Evolutionary conservation across 2,113 vertebrate genomes (phyloP), one percentile per base, ranked within the genome.

Genomic region (Piaya cayana): DNA sequence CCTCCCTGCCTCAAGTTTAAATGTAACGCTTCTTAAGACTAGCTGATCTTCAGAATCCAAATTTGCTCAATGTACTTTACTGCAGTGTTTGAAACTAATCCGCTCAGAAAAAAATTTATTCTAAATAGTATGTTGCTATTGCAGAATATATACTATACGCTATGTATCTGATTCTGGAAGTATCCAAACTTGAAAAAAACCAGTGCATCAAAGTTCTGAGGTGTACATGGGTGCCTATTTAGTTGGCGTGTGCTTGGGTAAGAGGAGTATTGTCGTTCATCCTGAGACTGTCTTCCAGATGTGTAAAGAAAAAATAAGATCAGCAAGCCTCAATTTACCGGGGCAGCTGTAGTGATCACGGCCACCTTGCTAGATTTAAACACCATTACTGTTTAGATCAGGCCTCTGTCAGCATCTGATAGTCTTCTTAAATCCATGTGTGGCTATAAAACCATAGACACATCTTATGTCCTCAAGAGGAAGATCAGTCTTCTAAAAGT

Each of bases 401-500:
- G 72, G 56, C 52, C 39, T 71, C 86, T 96, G 91, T 84, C 92
- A 93, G 80, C 80, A 36, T 78, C 68, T 93, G 86, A 94, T 88
- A 86, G 92, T 90, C 32, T 92, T 50, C 64, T 86, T 96, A 93
- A 94, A 96, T 92, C 90, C 88, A 75, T 81, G 39, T 29, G 60
- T 78, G 68, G 80, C 43, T 90, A 90, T 97, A 96, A 95, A 96
- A 95, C 19, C 80, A 37, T 68, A 56, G 72, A 76, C 86, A 77
- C 70, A 77, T 85, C 74, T 87, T 85, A 71, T 3, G 8, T 64
- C 59, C 75, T 91, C 58, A 87, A 69, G 78, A 92, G 82, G 59
- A 82, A 94, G 81, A 95, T 96, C 80, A 92, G 90, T 95, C 86
- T 93, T 84, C 90, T 91, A 75, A 68, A 96, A 94, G 88, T 82